These are phyloP conservation scores for Melipona beecheii DNA, from an alignment of 2,888 invertebrate genomes.

Conservation along the genomic window DNA sequence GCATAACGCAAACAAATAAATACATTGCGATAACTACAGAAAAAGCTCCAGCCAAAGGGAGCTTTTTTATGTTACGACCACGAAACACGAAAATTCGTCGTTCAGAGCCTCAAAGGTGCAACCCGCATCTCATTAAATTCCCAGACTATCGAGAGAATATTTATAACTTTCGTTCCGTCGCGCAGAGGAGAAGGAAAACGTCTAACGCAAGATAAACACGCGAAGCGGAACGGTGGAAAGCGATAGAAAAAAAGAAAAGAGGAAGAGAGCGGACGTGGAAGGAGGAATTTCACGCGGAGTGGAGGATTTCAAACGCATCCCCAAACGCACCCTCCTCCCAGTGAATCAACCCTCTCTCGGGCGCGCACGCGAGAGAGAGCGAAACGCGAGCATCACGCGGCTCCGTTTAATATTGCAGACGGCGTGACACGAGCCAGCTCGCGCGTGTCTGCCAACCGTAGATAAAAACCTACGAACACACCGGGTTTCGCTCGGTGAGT, in stretches of 20 bases:
- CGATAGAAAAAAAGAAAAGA: background rate
- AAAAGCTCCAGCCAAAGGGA: background rate
- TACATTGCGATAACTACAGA: constrained; percentile 3
- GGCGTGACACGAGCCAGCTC: constrained; percentile 18
- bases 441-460: constrained; percentile 37
- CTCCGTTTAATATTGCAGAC: constrained; percentile 58
- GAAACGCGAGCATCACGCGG: constrained; percentile 46
- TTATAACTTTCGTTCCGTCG: too few species aligned
- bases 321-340: background rate
- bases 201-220: background rate
- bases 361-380: background rate
- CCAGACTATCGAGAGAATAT: too few species aligned
- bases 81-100: constrained; percentile 3
- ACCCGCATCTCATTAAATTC: background rate
- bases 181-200: background rate
- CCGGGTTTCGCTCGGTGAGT: constrained; percentile 37
- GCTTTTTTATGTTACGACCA: background rate
- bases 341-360: constrained; percentile 32
- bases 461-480: constrained; percentile 54
- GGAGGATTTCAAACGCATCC: constrained; percentile 33
- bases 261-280: background rate
- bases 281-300: constrained; percentile 27
- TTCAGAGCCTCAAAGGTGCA: background rate
- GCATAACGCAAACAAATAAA: constrained; percentile 3
- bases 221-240: background rate